Conservation (phyloP, 2,888 invertebrate genomes). For the Aproaerema taeniolella region DNA sequence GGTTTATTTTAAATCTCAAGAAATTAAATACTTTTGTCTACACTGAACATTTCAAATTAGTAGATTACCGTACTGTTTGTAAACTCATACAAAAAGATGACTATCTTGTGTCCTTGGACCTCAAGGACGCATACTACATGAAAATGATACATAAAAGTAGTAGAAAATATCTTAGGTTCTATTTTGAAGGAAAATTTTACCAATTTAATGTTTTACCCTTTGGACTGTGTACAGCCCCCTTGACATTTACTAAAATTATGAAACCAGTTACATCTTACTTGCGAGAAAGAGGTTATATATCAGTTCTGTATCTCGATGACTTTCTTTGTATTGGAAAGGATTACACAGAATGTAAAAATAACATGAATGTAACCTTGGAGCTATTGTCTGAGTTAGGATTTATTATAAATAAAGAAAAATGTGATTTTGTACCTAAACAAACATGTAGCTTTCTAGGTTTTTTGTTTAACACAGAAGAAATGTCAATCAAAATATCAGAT, state of each 20-base stretch:
- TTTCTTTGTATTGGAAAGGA: conserved; percentile 6
- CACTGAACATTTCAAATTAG: conserved; percentile 17
- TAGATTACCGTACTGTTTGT: conserved; percentile 14
- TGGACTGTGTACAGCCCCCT: conserved; percentile 17
- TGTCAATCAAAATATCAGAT: conserved; percentile 5
- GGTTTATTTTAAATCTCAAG: conserved; percentile 18
- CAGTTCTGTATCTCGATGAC: conserved; percentile 15
- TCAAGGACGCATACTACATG: conserved; percentile 16
- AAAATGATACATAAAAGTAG: conserved; percentile 6
- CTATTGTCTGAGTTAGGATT: conserved; percentile 13
- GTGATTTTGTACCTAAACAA: conserved; percentile 6
- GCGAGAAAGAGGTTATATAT: neutral
- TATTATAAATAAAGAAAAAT: conserved; percentile 14
- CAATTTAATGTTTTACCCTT: conserved; percentile 16
- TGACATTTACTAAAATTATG: conserved; percentile 14
- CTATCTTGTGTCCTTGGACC: conserved; percentile 13
- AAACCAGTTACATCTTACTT: conserved; percentile 12
- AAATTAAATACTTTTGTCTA: conserved; percentile 6
- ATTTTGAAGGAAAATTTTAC: conserved; percentile 11
- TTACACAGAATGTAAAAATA: conserved; percentile 3
- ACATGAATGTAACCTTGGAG: conserved; percentile 1
- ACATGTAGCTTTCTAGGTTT: conserved; percentile 14
- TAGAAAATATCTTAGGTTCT: conserved; percentile 17
- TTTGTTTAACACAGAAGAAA: conserved; percentile 6
- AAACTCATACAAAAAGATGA: conserved; percentile 9